Evolutionary conservation across 1,140 invertebrate genomes (phyloP), one percentile per base, ranked within the genome.

Genomic region (Melitaea cinxia): DNA sequence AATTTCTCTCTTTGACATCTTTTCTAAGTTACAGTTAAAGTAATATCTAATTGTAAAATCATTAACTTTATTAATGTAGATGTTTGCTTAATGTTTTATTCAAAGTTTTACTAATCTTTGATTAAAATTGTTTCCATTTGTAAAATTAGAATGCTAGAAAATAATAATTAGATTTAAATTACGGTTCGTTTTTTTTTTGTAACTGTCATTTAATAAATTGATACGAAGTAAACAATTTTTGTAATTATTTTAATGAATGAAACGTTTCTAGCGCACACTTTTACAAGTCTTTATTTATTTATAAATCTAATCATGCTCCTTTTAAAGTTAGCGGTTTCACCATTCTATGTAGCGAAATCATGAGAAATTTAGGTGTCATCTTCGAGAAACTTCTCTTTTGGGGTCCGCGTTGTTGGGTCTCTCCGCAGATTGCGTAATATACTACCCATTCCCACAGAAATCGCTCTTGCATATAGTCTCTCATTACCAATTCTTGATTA

Each of bases 21-120:
- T 60, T 52, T 37, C 45, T 30, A 45, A 57, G 54, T 65, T 37
- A 57, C 62, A 57, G 62, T 65, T 65, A 56, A 65, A 33, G 57
- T 65, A n/a, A n/a, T n/a, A n/a, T n/a, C n/a, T n/a, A 57, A 65
- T 65, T 59, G 47, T 59, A 42, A 54, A 65, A 33, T 35, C 63
- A 65, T 65, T 65, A 33, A 65, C 45, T 65, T 59, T 65, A 65
- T 65, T 65, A 65, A 65, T 45, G 50, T 65, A 24, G 45, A 65
- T 59, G 56, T 59, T 59, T 56, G 56, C 39, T 54, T 65, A 23
- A 54, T 65, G 19, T 65, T 65, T 57, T 65, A 52, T 57, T 52
- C 47, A 47, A 65, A 39, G 45, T 39, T 55, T 60, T 23, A 39
- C 64, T 59, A 49, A 45, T 60, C 45, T 37, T 49, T 55, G 57